phyloP scores from a whole-genome alignment of 92 coral and sea anemone genomes.

The Palythoa grandiflora region DNA sequence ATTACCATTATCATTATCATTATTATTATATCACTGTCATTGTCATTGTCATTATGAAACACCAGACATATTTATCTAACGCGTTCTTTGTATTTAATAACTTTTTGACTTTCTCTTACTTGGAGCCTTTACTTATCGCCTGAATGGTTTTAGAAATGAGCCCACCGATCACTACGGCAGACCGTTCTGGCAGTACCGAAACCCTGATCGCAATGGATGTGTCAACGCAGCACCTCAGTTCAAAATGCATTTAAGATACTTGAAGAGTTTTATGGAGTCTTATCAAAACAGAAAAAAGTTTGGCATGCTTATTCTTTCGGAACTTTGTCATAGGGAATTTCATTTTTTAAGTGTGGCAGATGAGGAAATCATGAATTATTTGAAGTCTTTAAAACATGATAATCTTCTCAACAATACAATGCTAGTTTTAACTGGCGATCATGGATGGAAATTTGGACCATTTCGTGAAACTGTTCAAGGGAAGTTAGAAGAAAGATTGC shows the following conservation, averaged over 20 bases:
- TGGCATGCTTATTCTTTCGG: conserved; percentile 23
- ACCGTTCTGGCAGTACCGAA: conserved; percentile 33
- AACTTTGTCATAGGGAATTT: conserved; percentile 23
- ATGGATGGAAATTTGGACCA: conserved; percentile 50
- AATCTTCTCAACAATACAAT: conserved; percentile 45
- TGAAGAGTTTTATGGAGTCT: conserved; percentile 26
- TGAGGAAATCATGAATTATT: not conserved
- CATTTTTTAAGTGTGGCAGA: conserved; percentile 25
- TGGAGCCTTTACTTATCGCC: conserved; percentile 46
- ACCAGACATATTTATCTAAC: too few species aligned
- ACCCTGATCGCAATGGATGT: not conserved
- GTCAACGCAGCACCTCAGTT: conserved; percentile 21
- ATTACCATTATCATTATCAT: too few species aligned
- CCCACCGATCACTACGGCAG: conserved; percentile 54
- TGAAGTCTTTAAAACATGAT: conserved; percentile 19
- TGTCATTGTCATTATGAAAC: too few species aligned
- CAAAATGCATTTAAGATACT: conserved; percentile 1
- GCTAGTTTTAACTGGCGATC: conserved; percentile 44
- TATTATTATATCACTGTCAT: too few species aligned
- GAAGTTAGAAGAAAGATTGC: conserved; percentile 58
- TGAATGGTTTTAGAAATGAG: conserved; percentile 38
- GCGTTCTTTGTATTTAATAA: too few species aligned
- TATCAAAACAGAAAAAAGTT: conserved; percentile 8
- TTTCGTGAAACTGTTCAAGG: conserved; percentile 58
- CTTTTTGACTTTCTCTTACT: not conserved